Evolutionary conservation across 2,797 vertebrate genomes (phyloP).

Genomic region (Sebastes minor): DNA sequence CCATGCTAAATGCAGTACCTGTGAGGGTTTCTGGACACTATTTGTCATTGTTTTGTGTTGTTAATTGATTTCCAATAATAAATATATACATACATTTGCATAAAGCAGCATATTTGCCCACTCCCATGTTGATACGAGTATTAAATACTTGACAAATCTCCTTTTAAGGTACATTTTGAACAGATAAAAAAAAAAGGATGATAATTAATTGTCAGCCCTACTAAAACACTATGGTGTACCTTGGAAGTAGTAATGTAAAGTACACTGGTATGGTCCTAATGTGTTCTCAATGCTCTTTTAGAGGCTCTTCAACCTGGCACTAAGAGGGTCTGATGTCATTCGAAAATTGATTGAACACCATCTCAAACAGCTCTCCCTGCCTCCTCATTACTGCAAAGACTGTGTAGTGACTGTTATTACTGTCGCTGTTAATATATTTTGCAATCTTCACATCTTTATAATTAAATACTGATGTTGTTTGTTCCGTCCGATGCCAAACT

Average conservation of each 20-base stretch:
- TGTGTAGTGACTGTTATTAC: background rate
- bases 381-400: background rate
- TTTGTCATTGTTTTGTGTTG: too few relatives aligned
- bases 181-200: too few relatives aligned
- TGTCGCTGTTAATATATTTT: background rate
- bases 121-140: too few relatives aligned
- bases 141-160: too few relatives aligned
- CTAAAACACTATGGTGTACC: background rate
- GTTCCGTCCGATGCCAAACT: background rate
- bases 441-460: slow-evolving; percentile 2
- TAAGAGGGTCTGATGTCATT: background rate
- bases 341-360: background rate
- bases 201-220: too few relatives aligned
- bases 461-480: slow-evolving; percentile 28
- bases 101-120: too few relatives aligned
- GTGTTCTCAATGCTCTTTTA: background rate
- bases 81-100: too few relatives aligned
- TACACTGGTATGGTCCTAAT: background rate
- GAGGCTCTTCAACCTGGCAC: background rate
- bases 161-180: too few relatives aligned
- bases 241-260: background rate
- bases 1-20: too few relatives aligned
- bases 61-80: too few relatives aligned
- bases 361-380: background rate
- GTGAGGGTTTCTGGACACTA: too few relatives aligned